These are phyloP conservation scores for Entelurus aequoreus DNA, from an alignment of 2,113 vertebrate genomes.

Conservation along the genomic window DNA sequence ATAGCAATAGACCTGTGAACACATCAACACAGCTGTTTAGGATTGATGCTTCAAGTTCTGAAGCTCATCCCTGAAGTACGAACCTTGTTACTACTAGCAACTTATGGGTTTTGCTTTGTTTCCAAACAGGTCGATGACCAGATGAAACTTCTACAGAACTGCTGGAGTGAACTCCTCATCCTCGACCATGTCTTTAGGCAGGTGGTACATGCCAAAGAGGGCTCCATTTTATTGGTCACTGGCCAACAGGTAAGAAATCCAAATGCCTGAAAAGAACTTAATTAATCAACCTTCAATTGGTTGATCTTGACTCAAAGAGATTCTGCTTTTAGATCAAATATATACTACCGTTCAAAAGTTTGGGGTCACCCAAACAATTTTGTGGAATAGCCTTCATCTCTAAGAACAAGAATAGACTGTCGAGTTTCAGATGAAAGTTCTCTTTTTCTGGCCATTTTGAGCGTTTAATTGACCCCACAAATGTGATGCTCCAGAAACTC, in stretches of 20 bases:
- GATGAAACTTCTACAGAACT: constrained; percentile 99
- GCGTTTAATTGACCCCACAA: too few relatives aligned
- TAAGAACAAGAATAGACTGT: too few relatives aligned
- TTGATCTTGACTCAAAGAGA: neutral
- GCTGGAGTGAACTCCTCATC: constrained; percentile 97
- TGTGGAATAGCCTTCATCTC: too few relatives aligned
- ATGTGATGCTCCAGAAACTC: too few relatives aligned
- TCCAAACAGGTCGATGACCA: constrained; percentile 91
- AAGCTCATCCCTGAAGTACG: neutral
- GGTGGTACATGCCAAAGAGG: constrained; percentile 93
- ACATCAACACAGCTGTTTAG: constrained; percentile 32
- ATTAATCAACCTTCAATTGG: neutral
- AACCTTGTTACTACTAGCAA: neutral
- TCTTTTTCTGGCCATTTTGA: too few relatives aligned
- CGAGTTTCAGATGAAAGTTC: too few relatives aligned
- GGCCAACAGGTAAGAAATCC: constrained; percentile 88
- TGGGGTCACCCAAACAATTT: too few relatives aligned
- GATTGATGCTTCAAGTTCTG: constrained; percentile 9
- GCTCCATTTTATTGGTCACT: constrained; percentile 92
- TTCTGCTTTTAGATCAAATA: neutral
- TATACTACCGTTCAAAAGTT: too few relatives aligned
- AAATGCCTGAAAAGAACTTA: neutral
- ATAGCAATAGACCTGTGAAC: constrained; percentile 40
- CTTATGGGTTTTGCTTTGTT: constrained; percentile 5
- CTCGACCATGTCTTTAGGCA: constrained; percentile 96